These are phyloP conservation scores for Pollicipes pollicipes DNA, from an alignment of 1,140 invertebrate genomes.

Conservation along the genomic window DNA sequence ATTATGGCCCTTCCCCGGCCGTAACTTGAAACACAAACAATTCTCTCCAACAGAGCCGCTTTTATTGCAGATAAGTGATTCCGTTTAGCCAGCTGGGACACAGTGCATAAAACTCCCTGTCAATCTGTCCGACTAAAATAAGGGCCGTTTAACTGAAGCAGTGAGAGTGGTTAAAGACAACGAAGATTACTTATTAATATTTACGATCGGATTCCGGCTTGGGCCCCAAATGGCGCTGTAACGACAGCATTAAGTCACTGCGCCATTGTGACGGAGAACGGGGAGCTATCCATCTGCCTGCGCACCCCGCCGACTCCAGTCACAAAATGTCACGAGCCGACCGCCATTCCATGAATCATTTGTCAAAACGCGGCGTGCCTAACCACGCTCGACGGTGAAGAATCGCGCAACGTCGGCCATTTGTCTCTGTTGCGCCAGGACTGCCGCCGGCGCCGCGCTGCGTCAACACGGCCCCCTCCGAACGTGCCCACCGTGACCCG, in stretches of 20 bases:
- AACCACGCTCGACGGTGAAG: not conserved
- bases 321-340: not conserved
- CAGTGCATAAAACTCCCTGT: not conserved
- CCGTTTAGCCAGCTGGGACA: not conserved
- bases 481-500: not conserved
- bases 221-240: not conserved
- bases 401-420: not conserved
- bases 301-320: too few relatives aligned
- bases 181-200: too few relatives aligned
- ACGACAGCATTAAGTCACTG: not conserved
- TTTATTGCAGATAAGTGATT: not conserved
- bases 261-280: too few relatives aligned
- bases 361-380: not conserved
- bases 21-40: not conserved
- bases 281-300: too few relatives aligned
- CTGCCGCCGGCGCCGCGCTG: not conserved
- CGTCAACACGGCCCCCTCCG: not conserved
- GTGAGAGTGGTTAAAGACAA: too few relatives aligned
- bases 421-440: not conserved
- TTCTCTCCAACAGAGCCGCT: not conserved
- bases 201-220: too few relatives aligned
- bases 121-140: not conserved
- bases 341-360: not conserved
- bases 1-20: not conserved
- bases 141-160: not conserved